Base-by-base conservation (phyloP, 1,140 invertebrate genomes). In the Diplogasteroides magnus region DNA sequence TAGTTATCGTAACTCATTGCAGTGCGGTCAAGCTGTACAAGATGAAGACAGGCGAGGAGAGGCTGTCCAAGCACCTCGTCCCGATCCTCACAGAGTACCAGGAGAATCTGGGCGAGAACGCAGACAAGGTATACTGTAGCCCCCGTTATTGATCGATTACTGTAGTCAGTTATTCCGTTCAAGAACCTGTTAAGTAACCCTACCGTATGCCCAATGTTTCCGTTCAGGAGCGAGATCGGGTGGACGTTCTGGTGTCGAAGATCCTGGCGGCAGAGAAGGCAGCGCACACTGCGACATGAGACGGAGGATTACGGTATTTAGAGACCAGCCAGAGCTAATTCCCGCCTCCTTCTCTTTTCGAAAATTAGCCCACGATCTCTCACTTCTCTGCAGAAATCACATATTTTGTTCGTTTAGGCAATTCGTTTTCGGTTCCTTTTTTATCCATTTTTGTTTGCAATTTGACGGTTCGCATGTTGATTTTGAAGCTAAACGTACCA, bases 81-180 rank as follows among this genome's bases (percentile, higher is more conserved):
- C 60, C 61, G 56, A 68, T 68, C 26, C 31, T 64, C 11, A 28
- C 26, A 13, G 61, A 68, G 29, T 68, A 68, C 31, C 66, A 68
- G 28, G 26, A 59, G 28, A 68, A 68, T 64, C 59, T 68, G 11
- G 66, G 66, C 13, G 26, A 31, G 14, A 56, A 63, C 11, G 66
- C 66, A 2, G 26, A 61, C 15, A 56, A 64, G 31, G 66, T 60
- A 56, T 19, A 56, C 15, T 56, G 55, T 19, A 56, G 55, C 23
- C 23, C 23, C 55, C 15, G 15, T 56, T 56, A 56, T 56, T 15
- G 23, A 56, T 23, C 15, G 55, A 56, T 23, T 15, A 56, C 15
- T 19, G 15, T 15, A 56, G 23, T 19, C 15, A 56, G 55, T 56
- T 56, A 19, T 15, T 56, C 15, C 23, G 15, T 56, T 56, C 55